Evolutionary conservation across 2,113 vertebrate species (phyloP).

Genomic region (Mobula birostris): DNA sequence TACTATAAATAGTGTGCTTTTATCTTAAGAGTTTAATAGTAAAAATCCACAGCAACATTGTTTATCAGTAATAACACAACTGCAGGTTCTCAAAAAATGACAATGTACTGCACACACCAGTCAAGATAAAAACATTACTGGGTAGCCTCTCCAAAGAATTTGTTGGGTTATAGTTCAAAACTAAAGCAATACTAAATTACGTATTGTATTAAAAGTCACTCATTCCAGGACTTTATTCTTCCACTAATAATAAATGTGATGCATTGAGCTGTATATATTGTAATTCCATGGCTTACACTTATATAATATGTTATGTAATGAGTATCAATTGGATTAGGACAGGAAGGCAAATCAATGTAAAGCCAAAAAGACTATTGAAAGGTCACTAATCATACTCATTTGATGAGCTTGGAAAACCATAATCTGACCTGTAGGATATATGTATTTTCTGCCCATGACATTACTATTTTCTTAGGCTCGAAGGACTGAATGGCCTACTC

Average conservation of each 20-base stretch:
- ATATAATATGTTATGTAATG: not conserved
- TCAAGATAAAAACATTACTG: not conserved
- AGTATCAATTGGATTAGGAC: not conserved
- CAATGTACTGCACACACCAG: not conserved
- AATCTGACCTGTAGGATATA: not conserved
- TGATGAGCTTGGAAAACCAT: not conserved
- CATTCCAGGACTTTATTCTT: not conserved
- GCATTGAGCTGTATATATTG: not conserved
- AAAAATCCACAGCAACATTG: not conserved
- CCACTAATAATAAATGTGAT: not conserved
- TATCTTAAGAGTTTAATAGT: not conserved
- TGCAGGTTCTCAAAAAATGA: not conserved
- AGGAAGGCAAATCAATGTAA: not conserved
- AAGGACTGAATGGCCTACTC: too few species aligned
- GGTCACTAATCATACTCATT: not conserved
- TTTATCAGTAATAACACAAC: not conserved
- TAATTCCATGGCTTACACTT: not conserved
- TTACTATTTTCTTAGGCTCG: not conserved
- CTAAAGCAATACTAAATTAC: not conserved
- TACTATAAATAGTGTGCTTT: not conserved
- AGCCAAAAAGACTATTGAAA: not conserved
- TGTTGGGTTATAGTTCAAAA: not conserved
- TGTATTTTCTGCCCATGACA: not conserved
- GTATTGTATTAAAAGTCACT: not conserved
- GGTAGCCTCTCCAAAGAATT: not conserved